Evolutionary conservation across 2,888 invertebrate genomes (phyloP), one percentile per base, ranked within the genome.

Genomic region (Asteroscopus sphinx): DNA sequence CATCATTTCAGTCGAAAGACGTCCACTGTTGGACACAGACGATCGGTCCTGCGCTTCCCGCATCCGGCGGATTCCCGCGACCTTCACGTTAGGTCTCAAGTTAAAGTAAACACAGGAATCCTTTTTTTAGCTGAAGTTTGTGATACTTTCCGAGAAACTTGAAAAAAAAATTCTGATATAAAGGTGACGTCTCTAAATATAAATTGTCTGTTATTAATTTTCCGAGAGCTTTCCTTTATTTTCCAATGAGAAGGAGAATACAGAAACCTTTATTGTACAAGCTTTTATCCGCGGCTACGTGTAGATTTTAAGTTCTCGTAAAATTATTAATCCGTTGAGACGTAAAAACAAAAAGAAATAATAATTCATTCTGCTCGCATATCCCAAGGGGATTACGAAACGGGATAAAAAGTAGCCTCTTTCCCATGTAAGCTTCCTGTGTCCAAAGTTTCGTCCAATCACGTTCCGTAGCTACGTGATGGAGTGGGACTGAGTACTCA

Each of bases 281-380:
- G 52, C 40, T 63, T 62, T 63, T 58, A 52, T 68, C 7, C 36
- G 28, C 17, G 32, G 44, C 51, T 57, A 57, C 51, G 68, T 63
- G 63, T 67, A 52, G 40, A 67, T 68, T 66, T 67, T 57, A 68
- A 67, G 66, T 68, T 67, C 64, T 68, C 47, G 48, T 49, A 63
- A 67, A 67, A 68, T 68, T 67, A 67, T 67, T 67, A 67, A 67
- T 67, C 67, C 67, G 48, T 67, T 68, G 67, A 67, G 67, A 67
- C 68, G 35, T 17, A 63, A 66, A 63, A 67, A 67, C 67, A 68
- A 67, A 68, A 68, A 63, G 52, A 67, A 67, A 58, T 63, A 67
- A 67, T 67, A 67, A 63, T 67, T 67, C 68, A 58, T 67, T 68
- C 52, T 57, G 40, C 48, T 63, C 32, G 58, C 48, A 37, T 30